Evolutionary conservation across 1,140 invertebrate genomes (phyloP).

Genomic region (Heliothis virescens): DNA sequence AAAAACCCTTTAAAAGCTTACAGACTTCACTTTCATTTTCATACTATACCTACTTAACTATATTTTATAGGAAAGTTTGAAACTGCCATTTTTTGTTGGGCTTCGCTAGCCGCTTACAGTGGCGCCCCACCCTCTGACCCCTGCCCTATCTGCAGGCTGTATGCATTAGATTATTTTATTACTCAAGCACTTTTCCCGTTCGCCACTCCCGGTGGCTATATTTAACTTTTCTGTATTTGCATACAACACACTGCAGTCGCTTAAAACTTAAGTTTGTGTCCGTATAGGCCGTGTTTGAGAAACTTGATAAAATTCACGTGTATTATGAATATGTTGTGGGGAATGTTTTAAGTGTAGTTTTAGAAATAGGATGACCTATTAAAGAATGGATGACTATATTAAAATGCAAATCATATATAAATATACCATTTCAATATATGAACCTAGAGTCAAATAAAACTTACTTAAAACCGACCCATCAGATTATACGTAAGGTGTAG

Average conservation of each 20-base stretch:
- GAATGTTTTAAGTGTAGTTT: background rate
- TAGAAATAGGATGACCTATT: too few species aligned
- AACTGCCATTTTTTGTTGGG: too few species aligned
- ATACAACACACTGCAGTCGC: background rate
- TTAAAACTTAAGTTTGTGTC: background rate
- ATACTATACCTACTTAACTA: too few species aligned
- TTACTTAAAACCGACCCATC: too few species aligned
- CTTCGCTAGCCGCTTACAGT: background rate
- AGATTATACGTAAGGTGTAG: too few species aligned
- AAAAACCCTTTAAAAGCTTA: too few species aligned
- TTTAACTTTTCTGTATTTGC: background rate
- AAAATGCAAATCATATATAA: too few species aligned
- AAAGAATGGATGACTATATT: too few species aligned
- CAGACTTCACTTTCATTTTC: too few species aligned
- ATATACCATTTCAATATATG: too few species aligned
- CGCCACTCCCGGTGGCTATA: background rate
- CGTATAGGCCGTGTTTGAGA: background rate
- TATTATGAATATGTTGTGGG: background rate
- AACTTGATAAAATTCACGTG: background rate
- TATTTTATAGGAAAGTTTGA: too few species aligned
- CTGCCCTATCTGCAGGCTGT: constrained; percentile 4
- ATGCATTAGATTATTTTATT: constrained; percentile 36
- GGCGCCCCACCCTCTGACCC: background rate
- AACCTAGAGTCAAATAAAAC: too few species aligned
- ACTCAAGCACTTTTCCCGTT: background rate